Conservation (phyloP, 2,888 invertebrate species). For the Alentia gelatinosa region DNA sequence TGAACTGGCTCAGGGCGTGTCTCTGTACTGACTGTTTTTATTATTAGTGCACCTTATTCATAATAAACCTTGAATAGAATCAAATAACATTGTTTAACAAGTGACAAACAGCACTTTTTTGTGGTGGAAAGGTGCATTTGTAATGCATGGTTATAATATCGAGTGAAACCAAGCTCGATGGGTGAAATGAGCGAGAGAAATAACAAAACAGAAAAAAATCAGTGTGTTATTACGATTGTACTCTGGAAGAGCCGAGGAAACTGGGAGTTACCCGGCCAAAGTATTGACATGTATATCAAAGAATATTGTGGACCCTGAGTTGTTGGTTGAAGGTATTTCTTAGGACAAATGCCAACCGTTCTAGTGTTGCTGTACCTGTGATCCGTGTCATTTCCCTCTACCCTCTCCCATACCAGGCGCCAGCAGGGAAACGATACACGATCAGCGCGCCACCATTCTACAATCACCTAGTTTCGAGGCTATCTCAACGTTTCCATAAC, state of each 20-base stretch:
- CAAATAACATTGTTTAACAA: not conserved
- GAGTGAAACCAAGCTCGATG: not conserved
- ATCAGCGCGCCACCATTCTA: not conserved
- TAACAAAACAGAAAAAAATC: not conserved
- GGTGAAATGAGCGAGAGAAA: not conserved
- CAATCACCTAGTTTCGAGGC: not conserved
- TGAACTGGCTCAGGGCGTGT: not conserved
- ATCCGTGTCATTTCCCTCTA: not conserved
- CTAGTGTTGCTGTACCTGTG: not conserved
- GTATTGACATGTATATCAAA: no score
- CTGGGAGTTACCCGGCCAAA: not conserved
- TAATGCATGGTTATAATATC: not conserved
- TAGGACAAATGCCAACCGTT: not conserved
- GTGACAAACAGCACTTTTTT: not conserved
- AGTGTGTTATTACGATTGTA: constrained; percentile 21
- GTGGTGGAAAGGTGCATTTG: not conserved
- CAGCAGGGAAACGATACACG: no score
- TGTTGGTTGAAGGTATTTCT: no score
- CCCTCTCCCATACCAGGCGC: no score
- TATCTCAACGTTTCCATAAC: not conserved
- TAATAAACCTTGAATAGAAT: not conserved
- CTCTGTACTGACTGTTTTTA: not conserved
- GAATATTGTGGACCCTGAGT: no score
- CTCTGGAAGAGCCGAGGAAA: not conserved
- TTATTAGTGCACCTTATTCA: constrained; percentile 23